Conservation (phyloP, 2,113 vertebrate species). For the Baryphthengus martii region DNA sequence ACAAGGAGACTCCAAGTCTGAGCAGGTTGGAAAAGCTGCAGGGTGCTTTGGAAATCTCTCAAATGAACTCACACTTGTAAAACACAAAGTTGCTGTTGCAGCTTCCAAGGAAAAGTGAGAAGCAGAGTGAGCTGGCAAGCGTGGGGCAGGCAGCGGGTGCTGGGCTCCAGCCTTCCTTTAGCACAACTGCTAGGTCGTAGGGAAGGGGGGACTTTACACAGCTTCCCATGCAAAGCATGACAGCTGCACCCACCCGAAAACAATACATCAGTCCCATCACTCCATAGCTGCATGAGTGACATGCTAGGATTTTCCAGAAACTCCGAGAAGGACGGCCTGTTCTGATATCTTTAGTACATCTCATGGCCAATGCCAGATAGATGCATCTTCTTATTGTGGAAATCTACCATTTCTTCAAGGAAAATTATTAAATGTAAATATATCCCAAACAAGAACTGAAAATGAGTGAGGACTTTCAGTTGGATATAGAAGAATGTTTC, state of each 20-base stretch:
- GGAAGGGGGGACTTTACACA: not conserved
- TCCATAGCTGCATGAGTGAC: not conserved
- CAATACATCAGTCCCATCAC: not conserved
- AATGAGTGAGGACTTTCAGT: not conserved
- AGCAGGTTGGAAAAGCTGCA: slow-evolving; percentile 26
- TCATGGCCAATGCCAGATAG: not conserved
- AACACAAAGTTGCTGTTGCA: not conserved
- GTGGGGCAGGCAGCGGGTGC: accelerated
- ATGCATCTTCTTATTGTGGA: not conserved
- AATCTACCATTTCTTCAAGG: not conserved
- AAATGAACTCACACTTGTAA: not conserved
- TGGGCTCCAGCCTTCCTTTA: not conserved
- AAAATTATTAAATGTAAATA: not conserved
- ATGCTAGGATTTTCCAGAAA: not conserved
- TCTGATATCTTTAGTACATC: not conserved
- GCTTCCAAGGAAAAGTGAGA: not conserved
- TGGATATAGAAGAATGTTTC: not conserved
- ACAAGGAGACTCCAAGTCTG: slow-evolving; percentile 51
- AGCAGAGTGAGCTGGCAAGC: not conserved
- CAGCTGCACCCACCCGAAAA: not conserved
- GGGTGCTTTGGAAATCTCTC: slow-evolving; percentile 25
- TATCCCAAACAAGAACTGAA: not conserved
- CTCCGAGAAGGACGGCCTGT: accelerated
- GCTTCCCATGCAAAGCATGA: not conserved
- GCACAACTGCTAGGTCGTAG: not conserved